A percentile compares a stretch with the other conserved stretches of the same genome.
These are phyloP conservation scores for Barbus barbus DNA, from an alignment of 2,113 vertebrate genomes.

Conservation along the genomic window DNA sequence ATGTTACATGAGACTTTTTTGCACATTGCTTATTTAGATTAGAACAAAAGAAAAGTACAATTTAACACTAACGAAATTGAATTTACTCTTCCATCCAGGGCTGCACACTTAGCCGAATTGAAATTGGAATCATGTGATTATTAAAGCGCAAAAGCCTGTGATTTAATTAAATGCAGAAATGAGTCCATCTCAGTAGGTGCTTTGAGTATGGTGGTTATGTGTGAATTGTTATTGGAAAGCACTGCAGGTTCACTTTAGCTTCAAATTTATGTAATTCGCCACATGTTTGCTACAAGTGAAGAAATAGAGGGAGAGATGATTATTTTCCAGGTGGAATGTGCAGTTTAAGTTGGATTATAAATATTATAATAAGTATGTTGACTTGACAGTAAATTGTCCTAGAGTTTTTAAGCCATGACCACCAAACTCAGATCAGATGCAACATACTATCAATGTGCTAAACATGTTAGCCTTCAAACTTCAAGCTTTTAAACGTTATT, in stretches of 20 bases:
- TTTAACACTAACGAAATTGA: neutral
- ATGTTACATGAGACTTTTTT: neutral
- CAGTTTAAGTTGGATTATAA: neutral
- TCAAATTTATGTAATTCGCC: neutral
- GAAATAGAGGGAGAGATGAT: neutral
- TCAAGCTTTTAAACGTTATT: too few relatives aligned
- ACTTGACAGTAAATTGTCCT: neutral
- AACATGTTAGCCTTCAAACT: neutral
- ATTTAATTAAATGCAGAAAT: neutral
- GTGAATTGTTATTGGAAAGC: neutral
- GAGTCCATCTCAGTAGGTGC: neutral
- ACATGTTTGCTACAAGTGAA: conserved; percentile 4
- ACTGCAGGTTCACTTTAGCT: too few relatives aligned
- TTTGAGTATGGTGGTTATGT: neutral
- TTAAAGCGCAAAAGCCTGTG: neutral
- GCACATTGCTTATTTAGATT: neutral
- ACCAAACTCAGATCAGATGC: neutral
- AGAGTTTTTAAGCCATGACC: neutral
- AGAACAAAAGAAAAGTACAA: neutral
- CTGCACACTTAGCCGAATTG: neutral
- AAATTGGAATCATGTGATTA: neutral
- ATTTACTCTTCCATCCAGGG: neutral
- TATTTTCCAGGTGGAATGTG: neutral
- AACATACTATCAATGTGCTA: neutral
- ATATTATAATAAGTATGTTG: neutral